phyloP scores from a whole-genome alignment of 1,140 invertebrate species.

The Drosophila melanica region DNA sequence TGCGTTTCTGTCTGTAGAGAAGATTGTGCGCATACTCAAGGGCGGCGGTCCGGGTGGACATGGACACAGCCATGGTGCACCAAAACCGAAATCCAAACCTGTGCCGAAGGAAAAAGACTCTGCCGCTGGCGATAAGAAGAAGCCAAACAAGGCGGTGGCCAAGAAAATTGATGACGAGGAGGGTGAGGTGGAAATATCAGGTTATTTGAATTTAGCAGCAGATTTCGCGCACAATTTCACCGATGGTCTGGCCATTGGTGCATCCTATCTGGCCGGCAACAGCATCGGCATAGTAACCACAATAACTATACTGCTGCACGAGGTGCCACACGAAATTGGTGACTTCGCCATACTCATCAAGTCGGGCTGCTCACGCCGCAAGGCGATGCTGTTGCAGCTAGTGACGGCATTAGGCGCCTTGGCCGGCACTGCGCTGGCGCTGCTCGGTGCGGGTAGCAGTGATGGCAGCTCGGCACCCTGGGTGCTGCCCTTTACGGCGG shows the following conservation, averaged over 20 bases:
- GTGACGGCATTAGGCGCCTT: slow-evolving; percentile 97
- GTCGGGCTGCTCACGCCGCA: slow-evolving; percentile 95
- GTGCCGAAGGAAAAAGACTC: slow-evolving; percentile 55
- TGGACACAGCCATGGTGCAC: slow-evolving; percentile 84
- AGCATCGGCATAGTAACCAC: slow-evolving; percentile 95
- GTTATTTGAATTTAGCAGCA: slow-evolving; percentile 97
- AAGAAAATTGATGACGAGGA: slow-evolving; percentile 70
- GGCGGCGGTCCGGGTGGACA: slow-evolving; percentile 87
- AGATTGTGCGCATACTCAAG: slow-evolving; percentile 95
- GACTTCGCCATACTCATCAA: slow-evolving; percentile 98
- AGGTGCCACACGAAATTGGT: slow-evolving; percentile 98
- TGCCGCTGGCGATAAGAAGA: slow-evolving; percentile 66
- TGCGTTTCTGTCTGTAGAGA: slow-evolving; percentile 96
- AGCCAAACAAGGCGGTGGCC: slow-evolving; percentile 59
- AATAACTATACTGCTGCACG: slow-evolving; percentile 95
- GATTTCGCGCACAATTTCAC: slow-evolving; percentile 99
- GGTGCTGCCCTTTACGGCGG: slow-evolving; percentile 98
- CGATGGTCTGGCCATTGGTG: slow-evolving; percentile 97
- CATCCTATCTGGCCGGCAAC: slow-evolving; percentile 95
- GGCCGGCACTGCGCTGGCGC: slow-evolving; percentile 93
- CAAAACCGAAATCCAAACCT: slow-evolving; percentile 55
- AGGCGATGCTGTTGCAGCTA: slow-evolving; percentile 95
- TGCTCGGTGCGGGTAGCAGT: slow-evolving; percentile 86
- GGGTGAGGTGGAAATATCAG: slow-evolving; percentile 89
- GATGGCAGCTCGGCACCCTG: slow-evolving; percentile 91